Conservation (phyloP, 2,113 vertebrate species). For the Neofelis nebulosa region DNA sequence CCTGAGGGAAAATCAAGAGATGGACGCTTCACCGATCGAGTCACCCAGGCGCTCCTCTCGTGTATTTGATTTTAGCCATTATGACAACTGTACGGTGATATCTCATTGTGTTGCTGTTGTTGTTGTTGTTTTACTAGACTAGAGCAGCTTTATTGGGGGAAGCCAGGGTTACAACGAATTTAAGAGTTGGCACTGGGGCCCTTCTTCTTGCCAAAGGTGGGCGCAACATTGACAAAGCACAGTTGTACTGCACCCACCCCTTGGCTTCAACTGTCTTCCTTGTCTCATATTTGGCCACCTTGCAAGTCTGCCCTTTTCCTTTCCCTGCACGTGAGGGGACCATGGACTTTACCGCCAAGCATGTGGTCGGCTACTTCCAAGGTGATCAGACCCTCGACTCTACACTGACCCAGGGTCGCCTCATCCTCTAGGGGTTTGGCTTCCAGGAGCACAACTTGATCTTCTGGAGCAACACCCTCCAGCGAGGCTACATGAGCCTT, state of each 20-base stretch:
- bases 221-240: not conserved
- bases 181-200: not conserved
- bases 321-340: not conserved
- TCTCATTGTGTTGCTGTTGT: not conserved
- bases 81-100: not conserved
- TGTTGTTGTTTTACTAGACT: not conserved
- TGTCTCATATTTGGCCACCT: not conserved
- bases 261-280: not conserved
- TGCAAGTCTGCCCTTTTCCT: not conserved
- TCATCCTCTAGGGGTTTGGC: not conserved
- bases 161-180: not conserved
- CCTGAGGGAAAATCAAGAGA: too few species aligned
- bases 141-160: not conserved
- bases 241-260: not conserved
- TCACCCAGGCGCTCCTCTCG: not conserved
- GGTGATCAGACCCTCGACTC: not conserved
- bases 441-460: not conserved
- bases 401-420: not conserved
- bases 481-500: not conserved
- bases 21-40: too few species aligned
- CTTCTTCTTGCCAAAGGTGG: not conserved
- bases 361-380: not conserved
- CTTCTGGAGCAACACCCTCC: not conserved
- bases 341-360: not conserved
- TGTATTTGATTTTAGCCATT: not conserved